Evolutionary conservation across 1,140 invertebrate species (phyloP).

Genomic region (Wiebesia pumilae): DNA sequence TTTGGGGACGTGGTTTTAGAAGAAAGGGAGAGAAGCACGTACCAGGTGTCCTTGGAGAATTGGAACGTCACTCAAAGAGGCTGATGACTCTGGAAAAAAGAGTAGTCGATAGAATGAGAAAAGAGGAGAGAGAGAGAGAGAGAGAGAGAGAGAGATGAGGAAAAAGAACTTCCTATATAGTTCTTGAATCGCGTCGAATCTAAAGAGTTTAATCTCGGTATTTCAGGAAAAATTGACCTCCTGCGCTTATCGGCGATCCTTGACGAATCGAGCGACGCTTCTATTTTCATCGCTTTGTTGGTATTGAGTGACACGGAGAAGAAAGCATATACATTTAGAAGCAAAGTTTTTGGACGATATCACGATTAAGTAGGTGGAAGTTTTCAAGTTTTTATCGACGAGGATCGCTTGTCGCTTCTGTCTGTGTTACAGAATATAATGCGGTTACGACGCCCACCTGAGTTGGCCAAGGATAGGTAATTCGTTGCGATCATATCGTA

Average conservation of each 20-base stretch:
- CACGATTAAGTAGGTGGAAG: slow-evolving; percentile 43
- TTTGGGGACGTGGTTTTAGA: background rate
- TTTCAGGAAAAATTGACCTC: slow-evolving; percentile 40
- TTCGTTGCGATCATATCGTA: background rate
- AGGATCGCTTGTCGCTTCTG: background rate
- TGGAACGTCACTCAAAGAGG: slow-evolving; percentile 50
- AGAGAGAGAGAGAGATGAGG: background rate
- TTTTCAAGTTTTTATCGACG: slow-evolving; percentile 39
- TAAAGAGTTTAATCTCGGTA: slow-evolving; percentile 24
- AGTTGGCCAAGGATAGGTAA: background rate
- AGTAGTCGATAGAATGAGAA: background rate
- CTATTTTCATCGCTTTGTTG: slow-evolving; percentile 14
- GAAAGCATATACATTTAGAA: background rate
- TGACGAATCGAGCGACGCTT: slow-evolving; percentile 35
- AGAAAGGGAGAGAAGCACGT: background rate
- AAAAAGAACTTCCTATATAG: slow-evolving; percentile 53
- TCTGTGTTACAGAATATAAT: background rate
- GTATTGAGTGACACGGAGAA: background rate
- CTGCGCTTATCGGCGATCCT: slow-evolving; percentile 12
- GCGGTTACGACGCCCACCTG: background rate
- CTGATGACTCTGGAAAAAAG: slow-evolving; percentile 43
- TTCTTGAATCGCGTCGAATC: slow-evolving; percentile 37
- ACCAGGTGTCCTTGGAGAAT: slow-evolving; percentile 52
- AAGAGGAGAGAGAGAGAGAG: background rate
- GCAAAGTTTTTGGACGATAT: background rate